phyloP scores from a whole-genome alignment of 2,888 invertebrate genomes.

The Phanerotoma sp. region DNA sequence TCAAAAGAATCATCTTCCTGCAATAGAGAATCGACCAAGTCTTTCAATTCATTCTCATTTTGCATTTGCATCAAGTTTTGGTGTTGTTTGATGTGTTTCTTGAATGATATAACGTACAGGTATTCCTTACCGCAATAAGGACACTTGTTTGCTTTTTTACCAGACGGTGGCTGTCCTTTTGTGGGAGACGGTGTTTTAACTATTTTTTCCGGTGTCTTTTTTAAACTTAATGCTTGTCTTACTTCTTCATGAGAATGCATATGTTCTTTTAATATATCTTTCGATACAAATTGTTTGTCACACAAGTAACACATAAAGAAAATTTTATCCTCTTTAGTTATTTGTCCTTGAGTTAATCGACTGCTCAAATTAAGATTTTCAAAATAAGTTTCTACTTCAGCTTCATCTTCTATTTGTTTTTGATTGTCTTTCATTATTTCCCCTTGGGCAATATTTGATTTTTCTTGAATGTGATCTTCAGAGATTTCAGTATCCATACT shows the following conservation, averaged over 20 bases:
- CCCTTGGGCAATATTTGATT: slow-evolving; percentile 2
- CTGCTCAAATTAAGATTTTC: slow-evolving; percentile 54
- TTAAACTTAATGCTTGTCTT: slow-evolving; percentile 42
- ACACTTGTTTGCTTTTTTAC: slow-evolving; percentile 52
- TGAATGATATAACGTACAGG: slow-evolving; percentile 53
- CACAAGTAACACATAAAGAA: slow-evolving; percentile 53
- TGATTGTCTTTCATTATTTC: background rate
- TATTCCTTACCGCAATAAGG: slow-evolving; percentile 55
- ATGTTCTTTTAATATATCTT: slow-evolving; percentile 51
- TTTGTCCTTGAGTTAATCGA: slow-evolving; percentile 43
- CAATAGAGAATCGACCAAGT: slow-evolving; percentile 33
- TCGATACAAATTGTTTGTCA: slow-evolving; percentile 52
- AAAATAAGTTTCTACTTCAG: slow-evolving; percentile 53
- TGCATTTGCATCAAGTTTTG: slow-evolving; percentile 32
- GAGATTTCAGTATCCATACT: slow-evolving; percentile 14
- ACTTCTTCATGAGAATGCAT: slow-evolving; percentile 55
- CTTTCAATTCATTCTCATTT: slow-evolving; percentile 39
- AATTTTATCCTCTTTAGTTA: slow-evolving; percentile 44
- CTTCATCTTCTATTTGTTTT: slow-evolving; percentile 17
- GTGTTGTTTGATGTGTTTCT: slow-evolving; percentile 53
- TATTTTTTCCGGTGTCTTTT: slow-evolving; percentile 40
- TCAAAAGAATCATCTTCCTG: slow-evolving; percentile 36
- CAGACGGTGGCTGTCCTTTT: slow-evolving; percentile 39
- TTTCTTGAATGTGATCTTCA: slow-evolving; percentile 17
- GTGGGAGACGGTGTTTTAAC: slow-evolving; percentile 15